Evolutionary conservation across 2,113 vertebrate species (phyloP).

Genomic region (Ceuthmochares aereus): DNA sequence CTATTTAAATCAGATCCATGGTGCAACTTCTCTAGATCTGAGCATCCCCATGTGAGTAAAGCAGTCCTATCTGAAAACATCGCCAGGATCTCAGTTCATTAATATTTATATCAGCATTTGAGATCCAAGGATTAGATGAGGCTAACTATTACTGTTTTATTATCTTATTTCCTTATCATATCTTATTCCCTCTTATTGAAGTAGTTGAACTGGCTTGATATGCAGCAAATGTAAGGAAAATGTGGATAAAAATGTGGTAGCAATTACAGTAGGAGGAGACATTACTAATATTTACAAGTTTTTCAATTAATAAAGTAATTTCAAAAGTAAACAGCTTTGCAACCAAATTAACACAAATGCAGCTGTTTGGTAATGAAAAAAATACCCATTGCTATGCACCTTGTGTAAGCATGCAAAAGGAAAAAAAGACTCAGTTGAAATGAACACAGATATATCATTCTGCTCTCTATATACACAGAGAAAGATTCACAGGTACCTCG

Average conservation of each 20-base stretch:
- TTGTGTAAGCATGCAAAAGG: background rate
- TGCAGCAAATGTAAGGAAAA: conserved; percentile 25
- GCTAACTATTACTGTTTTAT: conserved; percentile 8
- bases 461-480: background rate
- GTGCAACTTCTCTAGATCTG: background rate
- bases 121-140: background rate
- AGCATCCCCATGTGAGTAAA: background rate
- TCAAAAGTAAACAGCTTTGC: conserved; percentile 67
- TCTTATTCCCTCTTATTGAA: background rate
- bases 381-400: background rate
- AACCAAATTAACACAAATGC: conserved; percentile 56
- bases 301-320: conserved; percentile 69
- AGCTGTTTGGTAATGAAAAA: conserved; percentile 62
- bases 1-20: background rate
- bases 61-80: background rate
- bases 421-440: background rate
- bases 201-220: conserved; percentile 18
- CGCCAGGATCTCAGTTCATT: background rate
- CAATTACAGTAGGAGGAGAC: conserved; percentile 59
- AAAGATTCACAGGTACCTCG: background rate
- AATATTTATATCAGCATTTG: conserved; percentile 17
- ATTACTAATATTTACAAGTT: conserved; percentile 59
- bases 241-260: conserved; percentile 25
- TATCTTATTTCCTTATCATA: background rate
- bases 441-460: background rate